Conservation (phyloP, 2,113 vertebrate species). For the Nipponia nippon region DNA sequence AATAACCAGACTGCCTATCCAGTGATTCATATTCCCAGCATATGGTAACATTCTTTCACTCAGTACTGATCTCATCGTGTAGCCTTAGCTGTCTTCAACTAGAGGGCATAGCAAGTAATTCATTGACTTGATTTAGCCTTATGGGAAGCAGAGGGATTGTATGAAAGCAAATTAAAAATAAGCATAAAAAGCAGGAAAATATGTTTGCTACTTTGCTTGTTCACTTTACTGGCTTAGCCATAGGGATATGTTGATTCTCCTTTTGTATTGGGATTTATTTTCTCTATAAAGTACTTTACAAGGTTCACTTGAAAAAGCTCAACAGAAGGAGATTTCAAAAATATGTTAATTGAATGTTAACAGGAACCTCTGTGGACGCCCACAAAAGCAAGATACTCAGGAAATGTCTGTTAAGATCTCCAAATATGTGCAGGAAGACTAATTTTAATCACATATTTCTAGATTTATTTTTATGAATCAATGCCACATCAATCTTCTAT, state of each 20-base stretch:
- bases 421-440: conserved; percentile 32
- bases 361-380: conserved; percentile 33
- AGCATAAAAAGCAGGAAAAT: conserved; percentile 1
- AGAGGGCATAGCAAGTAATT: background rate
- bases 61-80: background rate
- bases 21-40: conserved; percentile 18
- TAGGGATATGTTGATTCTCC: background rate
- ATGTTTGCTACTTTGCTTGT: background rate
- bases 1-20: background rate
- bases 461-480: conserved; percentile 52
- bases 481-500: conserved; percentile 13
- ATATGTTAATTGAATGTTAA: conserved; percentile 51
- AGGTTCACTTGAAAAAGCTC: conserved; percentile 24
- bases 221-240: conserved; percentile 1
- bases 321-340: conserved; percentile 47
- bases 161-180: conserved; percentile 34
- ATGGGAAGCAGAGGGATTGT: background rate
- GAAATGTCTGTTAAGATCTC: conserved; percentile 18
- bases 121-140: background rate
- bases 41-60: background rate
- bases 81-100: background rate
- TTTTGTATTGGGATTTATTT: conserved; percentile 28
- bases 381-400: conserved; percentile 33
- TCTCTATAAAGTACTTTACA: background rate
- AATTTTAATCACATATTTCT: conserved; percentile 49